Evolutionary conservation across 2,888 invertebrate species (phyloP).

Genomic region (Caenorhabditis imperialis): DNA sequence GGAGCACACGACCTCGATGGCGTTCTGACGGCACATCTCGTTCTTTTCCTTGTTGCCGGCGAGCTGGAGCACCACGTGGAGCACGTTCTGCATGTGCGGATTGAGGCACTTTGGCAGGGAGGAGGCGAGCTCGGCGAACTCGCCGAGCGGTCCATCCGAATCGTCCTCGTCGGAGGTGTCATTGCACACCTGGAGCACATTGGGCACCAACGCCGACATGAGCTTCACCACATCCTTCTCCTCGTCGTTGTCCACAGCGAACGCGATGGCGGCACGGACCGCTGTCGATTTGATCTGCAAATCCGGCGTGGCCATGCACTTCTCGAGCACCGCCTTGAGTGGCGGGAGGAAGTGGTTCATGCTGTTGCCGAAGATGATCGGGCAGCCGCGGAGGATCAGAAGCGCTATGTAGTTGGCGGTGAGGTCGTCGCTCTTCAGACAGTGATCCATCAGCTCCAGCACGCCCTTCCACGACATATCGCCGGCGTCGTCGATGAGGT

Average conservation of each 20-base stretch:
- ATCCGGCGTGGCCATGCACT: constrained; percentile 54
- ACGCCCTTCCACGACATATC: constrained; percentile 79
- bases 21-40: constrained; percentile 88
- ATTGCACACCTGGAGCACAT: constrained; percentile 87
- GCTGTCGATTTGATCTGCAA: constrained; percentile 80
- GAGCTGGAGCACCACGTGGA: constrained; percentile 86
- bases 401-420: constrained; percentile 93
- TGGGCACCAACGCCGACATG: constrained; percentile 81
- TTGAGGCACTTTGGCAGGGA: constrained; percentile 92
- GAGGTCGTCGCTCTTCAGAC: constrained; percentile 88
- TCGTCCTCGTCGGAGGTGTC: constrained; percentile 88
- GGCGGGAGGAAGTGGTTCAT: constrained; percentile 91
- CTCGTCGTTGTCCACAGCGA: constrained; percentile 92
- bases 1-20: constrained; percentile 88
- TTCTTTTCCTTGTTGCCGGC: constrained; percentile 78
- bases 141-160: constrained; percentile 87
- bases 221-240: constrained; percentile 90
- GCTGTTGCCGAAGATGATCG: constrained; percentile 96
- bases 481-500: constrained; percentile 50
- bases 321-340: constrained; percentile 85
- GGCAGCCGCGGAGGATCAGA: constrained; percentile 91
- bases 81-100: constrained; percentile 89
- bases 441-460: constrained; percentile 91
- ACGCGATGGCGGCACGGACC: constrained; percentile 82
- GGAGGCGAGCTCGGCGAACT: constrained; percentile 94